Base-by-base conservation (phyloP, 2,113 vertebrate genomes). In the Takifugu flavidus region DNA sequence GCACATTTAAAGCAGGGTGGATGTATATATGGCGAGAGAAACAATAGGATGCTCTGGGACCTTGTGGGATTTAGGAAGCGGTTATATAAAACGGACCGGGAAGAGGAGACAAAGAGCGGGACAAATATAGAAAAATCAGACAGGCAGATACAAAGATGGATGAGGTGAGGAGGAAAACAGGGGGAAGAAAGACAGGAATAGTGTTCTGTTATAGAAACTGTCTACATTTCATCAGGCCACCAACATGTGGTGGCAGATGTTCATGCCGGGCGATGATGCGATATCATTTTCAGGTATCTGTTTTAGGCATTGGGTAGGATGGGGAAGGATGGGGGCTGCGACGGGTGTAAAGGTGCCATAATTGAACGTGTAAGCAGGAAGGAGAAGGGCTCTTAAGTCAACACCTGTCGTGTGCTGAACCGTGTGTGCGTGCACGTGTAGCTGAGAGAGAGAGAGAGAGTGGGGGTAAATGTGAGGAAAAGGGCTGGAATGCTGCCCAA, bases 341-440 rank as follows among this genome's bases (percentile, higher is more conserved):
- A 25, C 70, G 56, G 82, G 59, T 45, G 50, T 49, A 52, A 70
- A 77, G 64, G 78, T 59, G 72, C 80, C 70, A 79, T 54, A 80
- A 86, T 83, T 80, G 68, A 54, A 29, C 11, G 60, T 67, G 56
- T 62, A 71, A 73, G 72, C 61, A 75, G 85, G 84, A 86, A 82
- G 50, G 78, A 61, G 70, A 65, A 77, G 53, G 11, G 59, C 79
- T 81, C 80, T 87, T 85, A 88, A 86, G 85, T 89, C 87, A 82
- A 88, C 90, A 87, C 86, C 90, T 87, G 88, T 88, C 88, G 69
- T 78, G 79, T 88, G 84, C 68, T 72, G 62, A 81, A 72, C 82
- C 70, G 4, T 50, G 43, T 59, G 49, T 43, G 10, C 28, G 13
- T 45, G 58, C 20, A 28, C 75, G 42, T 53, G 57, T 52, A 13